A percentile compares a stretch with the other conserved stretches of the same genome.
Conservation (phyloP, 2,888 invertebrate genomes). For the Tetropium fuscum region DNA sequence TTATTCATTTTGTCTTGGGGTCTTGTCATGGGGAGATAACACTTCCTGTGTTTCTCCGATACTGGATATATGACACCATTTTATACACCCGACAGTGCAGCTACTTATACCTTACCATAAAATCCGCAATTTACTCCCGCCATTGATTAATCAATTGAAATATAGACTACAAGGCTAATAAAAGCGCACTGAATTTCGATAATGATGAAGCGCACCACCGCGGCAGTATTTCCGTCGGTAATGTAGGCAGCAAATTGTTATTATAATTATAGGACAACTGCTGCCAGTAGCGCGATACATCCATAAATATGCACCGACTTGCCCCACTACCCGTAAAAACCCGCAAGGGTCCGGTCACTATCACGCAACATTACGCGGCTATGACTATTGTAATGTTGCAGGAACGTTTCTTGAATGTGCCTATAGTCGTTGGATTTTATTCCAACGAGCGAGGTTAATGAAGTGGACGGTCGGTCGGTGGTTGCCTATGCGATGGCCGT, state of each 20-base stretch:
- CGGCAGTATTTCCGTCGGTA: background rate
- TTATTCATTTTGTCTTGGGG: no score
- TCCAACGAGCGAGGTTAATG: constrained; percentile 38
- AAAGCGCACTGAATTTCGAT: no score
- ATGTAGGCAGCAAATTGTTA: constrained; percentile 1
- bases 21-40: no score
- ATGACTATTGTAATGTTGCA: constrained; percentile 41
- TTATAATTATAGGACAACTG: constrained; percentile 3
- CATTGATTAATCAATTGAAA: no score
- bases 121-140: no score
- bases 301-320: background rate
- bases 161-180: no score
- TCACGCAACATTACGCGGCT: constrained; percentile 50
- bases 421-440: constrained; percentile 40
- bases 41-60: no score
- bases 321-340: constrained; percentile 23
- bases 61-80: no score
- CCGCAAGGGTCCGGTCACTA: constrained; percentile 27
- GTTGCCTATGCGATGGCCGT: background rate
- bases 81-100: no score
- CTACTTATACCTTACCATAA: no score
- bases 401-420: constrained; percentile 36
- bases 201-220: background rate
- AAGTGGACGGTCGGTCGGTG: constrained; percentile 33
- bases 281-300: background rate